These are phyloP conservation scores for Scaptomyza montana DNA, from an alignment of 1,140 invertebrate species.

Conservation along the genomic window DNA sequence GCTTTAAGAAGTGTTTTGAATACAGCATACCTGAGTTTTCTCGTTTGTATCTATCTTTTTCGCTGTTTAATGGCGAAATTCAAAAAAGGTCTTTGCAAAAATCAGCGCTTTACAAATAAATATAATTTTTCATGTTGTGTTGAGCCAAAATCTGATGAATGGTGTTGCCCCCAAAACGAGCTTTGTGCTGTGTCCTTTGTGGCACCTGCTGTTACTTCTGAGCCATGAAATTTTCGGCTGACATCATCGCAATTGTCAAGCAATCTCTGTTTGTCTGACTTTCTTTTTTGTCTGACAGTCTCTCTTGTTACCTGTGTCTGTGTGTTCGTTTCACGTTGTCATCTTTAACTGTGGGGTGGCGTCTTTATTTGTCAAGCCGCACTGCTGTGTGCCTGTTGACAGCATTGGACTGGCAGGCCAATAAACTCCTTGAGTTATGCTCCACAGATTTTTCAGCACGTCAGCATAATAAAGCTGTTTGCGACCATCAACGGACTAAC, in stretches of 20 bases:
- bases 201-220: constrained; percentile 45
- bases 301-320: constrained; percentile 7
- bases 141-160: constrained; percentile 38
- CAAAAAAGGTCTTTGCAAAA: constrained; percentile 28
- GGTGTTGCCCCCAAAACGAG: constrained; percentile 14
- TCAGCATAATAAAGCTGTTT: constrained; percentile 77
- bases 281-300: neutral
- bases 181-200: constrained; percentile 9
- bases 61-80: constrained; percentile 9
- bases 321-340: constrained; percentile 38
- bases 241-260: constrained; percentile 45
- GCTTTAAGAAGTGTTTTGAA: no score
- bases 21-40: no score
- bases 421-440: constrained; percentile 79
- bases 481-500: constrained; percentile 15
- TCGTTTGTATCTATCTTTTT: neutral
- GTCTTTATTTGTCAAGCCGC: constrained; percentile 60
- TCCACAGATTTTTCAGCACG: constrained; percentile 69
- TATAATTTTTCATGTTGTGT: constrained; percentile 68
- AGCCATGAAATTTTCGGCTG: constrained; percentile 29
- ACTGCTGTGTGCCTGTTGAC: constrained; percentile 50
- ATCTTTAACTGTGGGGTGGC: constrained; percentile 27
- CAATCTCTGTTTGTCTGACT: constrained; percentile 30
- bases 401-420: constrained; percentile 52
- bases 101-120: constrained; percentile 65